A percentile compares a stretch with the other conserved stretches of the same genome.
These are phyloP conservation scores for Ranitomeya imitator DNA, from an alignment of 2,113 vertebrate species.

Conservation along the genomic window DNA sequence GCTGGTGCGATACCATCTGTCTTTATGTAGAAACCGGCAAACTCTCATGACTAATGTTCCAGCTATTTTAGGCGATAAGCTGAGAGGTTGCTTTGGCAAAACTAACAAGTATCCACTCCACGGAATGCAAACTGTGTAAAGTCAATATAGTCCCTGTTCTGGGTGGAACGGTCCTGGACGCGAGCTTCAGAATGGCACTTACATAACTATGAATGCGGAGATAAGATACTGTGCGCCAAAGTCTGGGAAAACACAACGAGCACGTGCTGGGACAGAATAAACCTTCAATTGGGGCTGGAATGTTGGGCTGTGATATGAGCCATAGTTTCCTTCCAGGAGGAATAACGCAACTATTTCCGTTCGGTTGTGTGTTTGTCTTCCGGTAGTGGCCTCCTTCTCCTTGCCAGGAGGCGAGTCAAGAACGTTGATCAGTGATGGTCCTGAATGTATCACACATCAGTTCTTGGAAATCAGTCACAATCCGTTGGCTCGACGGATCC, in stretches of 20 bases:
- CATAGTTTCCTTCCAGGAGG: not conserved
- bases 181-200: constrained; percentile 4
- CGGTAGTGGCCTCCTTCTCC: no score
- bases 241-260: not conserved
- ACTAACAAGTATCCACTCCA: constrained; percentile 1
- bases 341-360: no score
- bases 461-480: no score
- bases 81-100: constrained; percentile 51
- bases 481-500: no score
- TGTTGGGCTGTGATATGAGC: not conserved
- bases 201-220: not conserved
- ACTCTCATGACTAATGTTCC: constrained; percentile 45
- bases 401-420: no score
- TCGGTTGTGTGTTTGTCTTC: no score
- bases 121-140: constrained; percentile 40
- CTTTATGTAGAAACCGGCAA: constrained; percentile 15
- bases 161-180: not conserved
- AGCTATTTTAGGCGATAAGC: constrained; percentile 45
- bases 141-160: constrained; percentile 15
- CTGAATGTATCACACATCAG: no score
- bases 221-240: not conserved
- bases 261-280: not conserved
- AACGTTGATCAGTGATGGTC: no score
- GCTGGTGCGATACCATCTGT: constrained; percentile 41
- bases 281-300: not conserved